Base-by-base conservation (phyloP, 2,888 invertebrate genomes). In the Drosophila buzzatii region DNA sequence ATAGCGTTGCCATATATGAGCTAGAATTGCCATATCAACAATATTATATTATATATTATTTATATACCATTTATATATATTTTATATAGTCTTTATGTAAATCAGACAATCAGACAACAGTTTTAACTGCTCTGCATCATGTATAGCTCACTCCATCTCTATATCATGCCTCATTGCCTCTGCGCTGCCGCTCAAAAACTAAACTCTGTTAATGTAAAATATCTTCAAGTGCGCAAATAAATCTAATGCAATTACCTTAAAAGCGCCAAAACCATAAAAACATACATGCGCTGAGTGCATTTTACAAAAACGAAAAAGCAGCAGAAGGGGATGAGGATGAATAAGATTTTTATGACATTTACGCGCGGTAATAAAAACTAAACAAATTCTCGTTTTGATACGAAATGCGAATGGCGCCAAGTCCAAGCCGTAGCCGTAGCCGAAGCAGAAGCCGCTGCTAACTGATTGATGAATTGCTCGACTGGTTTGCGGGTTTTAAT, bases 171-270 rank as follows among this genome's bases (percentile, higher is more conserved):
- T 5, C 8, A 35, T 12, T 44, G 42, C n/a, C 18, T 61, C 18
- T 62, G n/a, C 10, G 14, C 35, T 57, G 16, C 10, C 3, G 14
- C 14, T 14, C 20, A 14, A 33, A 23, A 45, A 20, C 41, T 35
- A 14, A 31, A 33, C 39, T 18, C 35, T 45, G 39, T 35, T 47
- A 44, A 70, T 70, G 55, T 56, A 37, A 39, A 58, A 69, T 41
- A 52, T 55, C 35, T 53, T 59, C 14, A 63, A 76, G 60, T 73
- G 47, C 74, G 69, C 65, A 79, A 72, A 75, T 70, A 78, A 78
- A 84, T 82, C 78, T 53, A 73, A 70, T 80, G 85, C 83, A 83
- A 83, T 83, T 83, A 83, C 81, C 81, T 85, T 85, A 85, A 83
- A 82, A 82, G 83, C 86, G 75, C 45, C 39, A 73, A 73, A 73